A percentile compares a stretch with the other conserved stretches of the same genome.
Conservation (phyloP, 2,888 invertebrate genomes). For the Dryomyza anilis region DNA sequence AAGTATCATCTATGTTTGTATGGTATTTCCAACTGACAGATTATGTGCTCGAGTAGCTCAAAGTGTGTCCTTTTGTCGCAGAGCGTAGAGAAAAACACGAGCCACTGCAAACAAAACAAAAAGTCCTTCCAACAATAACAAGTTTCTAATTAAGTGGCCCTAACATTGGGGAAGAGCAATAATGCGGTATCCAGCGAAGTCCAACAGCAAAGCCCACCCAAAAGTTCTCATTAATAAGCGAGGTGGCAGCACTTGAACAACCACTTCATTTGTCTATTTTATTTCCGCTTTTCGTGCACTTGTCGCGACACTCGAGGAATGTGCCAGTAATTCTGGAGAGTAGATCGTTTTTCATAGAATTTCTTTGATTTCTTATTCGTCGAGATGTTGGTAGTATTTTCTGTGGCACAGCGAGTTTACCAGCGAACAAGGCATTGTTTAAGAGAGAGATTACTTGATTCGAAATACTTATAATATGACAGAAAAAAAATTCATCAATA, state of each 20-base stretch:
- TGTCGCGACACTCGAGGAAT: background rate
- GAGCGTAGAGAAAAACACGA: background rate
- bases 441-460: no score
- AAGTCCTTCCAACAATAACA: background rate
- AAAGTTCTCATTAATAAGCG: background rate
- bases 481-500: no score
- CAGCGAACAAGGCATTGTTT: no score
- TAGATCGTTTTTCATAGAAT: no score
- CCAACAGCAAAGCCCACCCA: background rate
- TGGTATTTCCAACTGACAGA: slow-evolving; percentile 11
- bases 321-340: no score
- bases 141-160: slow-evolving; percentile 17
- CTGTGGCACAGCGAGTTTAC: no score
- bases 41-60: slow-evolving; percentile 22
- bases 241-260: background rate
- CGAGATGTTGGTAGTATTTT: no score
- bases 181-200: background rate
- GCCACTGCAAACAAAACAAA: background rate
- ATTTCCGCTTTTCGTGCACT: no score
- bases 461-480: no score
- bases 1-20: no score
- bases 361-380: no score
- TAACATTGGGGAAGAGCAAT: background rate
- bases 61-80: slow-evolving; percentile 13
- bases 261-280: background rate